Evolutionary conservation across 2,113 vertebrate genomes (phyloP), one percentile per base, ranked within the genome.

Genomic region (Phaethornis superciliosus): DNA sequence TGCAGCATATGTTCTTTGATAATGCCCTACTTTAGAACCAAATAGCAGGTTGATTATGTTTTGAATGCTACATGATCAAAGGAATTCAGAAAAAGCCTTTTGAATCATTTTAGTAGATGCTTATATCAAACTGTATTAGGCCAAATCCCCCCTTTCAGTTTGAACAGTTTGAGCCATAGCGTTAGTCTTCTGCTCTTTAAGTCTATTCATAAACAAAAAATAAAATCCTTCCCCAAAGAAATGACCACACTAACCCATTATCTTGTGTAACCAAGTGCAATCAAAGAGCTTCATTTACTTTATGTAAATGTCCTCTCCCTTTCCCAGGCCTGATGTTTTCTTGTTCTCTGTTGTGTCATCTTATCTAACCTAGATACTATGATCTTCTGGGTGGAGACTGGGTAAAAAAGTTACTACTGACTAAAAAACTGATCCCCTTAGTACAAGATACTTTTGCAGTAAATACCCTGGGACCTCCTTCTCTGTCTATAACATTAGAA

Each of bases 161-260:
- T 15, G 67, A 94, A 75, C 62, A 75, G 90, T 94, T 64, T 67
- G 87, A 95, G 93, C 64, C 82, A 47, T 24, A 80, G 87, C 78
- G 47, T 77, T 63, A 72, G 63, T 89, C 87, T 85, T 85, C 89
- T 93, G 80, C 90, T 88, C 69, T 81, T 93, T 81, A 90, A 77
- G 77, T 62, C 95, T 94, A 91, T 90, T 95, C 82, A 95, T 85
- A 95, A 95, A 85, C 85, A 90, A 95, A 96, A 95, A 77, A 70
- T 77, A 82, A 94, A 96, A 85, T 70, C 93, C 87, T 91, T 88
- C 63, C n/a, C 91, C 76, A 82, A 94, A 95, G 89, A 96, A 95
- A 80, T 96, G 94, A 91, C 96, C 95, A 97, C 93, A 94, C 85
- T 97, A 94, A 94, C 88, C 64, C 90, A 96, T 93, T 97, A 95